Conservation (phyloP, 2,797 vertebrate species). For the Trichosurus vulpecula region DNA sequence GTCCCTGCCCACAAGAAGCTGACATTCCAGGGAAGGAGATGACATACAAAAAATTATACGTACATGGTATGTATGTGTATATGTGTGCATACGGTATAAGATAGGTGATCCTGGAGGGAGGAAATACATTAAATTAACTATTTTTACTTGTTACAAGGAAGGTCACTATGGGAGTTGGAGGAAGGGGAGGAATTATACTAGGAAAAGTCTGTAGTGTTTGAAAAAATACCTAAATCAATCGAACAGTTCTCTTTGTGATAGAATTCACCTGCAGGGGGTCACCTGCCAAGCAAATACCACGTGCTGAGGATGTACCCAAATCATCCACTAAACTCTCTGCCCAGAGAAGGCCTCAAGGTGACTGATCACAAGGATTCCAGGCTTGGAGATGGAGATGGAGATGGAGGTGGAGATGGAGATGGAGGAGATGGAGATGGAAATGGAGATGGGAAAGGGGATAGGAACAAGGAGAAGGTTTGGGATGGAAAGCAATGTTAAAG, state of each 20-base stretch:
- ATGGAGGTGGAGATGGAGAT: background rate
- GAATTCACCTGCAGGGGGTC: too few relatives aligned
- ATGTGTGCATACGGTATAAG: background rate
- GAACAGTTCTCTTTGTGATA: background rate
- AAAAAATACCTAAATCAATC: background rate
- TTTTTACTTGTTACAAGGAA: background rate
- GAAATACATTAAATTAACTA: background rate
- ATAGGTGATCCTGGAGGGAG: background rate
- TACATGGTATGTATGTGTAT: background rate
- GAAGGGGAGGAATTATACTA: background rate
- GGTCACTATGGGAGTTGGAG: background rate
- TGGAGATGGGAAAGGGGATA: background rate
- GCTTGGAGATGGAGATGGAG: background rate
- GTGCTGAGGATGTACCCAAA: background rate
- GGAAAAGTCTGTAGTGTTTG: background rate
- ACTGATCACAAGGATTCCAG: background rate
- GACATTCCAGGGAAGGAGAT: background rate
- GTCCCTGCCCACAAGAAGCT: background rate
- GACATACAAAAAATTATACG: background rate
- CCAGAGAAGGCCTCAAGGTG: conserved; percentile 52
- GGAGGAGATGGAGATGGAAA: background rate
- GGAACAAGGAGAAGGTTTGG: accelerated
- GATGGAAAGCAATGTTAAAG: background rate
- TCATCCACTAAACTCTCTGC: background rate
- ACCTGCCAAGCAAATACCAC: background rate